phyloP scores from a whole-genome alignment of 2,888 invertebrate genomes.

The Latrodectus hesperus region DNA sequence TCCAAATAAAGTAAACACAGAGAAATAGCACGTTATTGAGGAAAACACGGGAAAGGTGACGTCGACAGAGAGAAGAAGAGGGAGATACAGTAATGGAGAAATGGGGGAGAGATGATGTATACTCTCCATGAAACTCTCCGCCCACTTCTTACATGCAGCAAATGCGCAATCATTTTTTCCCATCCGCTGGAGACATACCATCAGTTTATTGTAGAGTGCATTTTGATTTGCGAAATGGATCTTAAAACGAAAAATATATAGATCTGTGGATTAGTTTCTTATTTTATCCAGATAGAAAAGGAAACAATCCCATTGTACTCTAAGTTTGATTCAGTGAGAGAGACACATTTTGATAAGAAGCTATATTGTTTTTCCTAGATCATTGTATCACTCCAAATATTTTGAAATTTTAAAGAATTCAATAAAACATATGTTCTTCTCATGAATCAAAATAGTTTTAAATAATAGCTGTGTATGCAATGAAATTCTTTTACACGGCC shows the following conservation, averaged over 20 bases:
- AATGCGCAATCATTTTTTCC: conserved; percentile 28
- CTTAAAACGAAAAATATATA: conserved; percentile 12
- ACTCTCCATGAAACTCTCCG: not conserved
- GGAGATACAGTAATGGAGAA: not conserved
- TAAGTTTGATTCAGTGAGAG: too few relatives aligned
- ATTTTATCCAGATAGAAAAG: too few relatives aligned
- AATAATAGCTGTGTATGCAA: too few relatives aligned
- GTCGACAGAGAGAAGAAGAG: not conserved
- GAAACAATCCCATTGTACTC: too few relatives aligned
- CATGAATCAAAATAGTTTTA: too few relatives aligned
- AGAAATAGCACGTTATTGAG: conserved; percentile 17
- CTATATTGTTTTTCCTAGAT: too few relatives aligned
- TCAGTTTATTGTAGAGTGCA: conserved; percentile 14
- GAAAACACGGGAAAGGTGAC: not conserved
- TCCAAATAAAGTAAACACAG: conserved; percentile 29
- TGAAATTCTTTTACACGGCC: too few relatives aligned
- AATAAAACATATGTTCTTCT: too few relatives aligned
- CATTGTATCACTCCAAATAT: too few relatives aligned
- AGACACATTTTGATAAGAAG: too few relatives aligned
- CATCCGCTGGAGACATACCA: not conserved
- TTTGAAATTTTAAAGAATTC: too few relatives aligned
- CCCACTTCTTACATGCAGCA: not conserved
- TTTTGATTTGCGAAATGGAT: conserved; percentile 28
- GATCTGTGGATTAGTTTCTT: not conserved
- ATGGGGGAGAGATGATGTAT: not conserved